Evolutionary conservation across 2,888 invertebrate genomes (phyloP).

Genomic region (Monochamus alternatus): DNA sequence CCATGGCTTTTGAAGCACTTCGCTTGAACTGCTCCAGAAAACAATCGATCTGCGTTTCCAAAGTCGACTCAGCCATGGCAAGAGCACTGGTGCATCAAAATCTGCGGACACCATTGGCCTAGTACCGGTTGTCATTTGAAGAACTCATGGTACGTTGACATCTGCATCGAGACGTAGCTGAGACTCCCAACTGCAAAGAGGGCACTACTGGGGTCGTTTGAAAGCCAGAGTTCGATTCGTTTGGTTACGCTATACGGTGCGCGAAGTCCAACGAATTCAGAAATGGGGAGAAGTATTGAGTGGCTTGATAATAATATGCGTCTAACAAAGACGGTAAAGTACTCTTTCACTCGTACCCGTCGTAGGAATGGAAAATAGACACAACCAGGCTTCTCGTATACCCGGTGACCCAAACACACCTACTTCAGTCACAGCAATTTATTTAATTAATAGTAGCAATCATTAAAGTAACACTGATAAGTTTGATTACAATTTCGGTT

Average conservation of each 20-base stretch:
- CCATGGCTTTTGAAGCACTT: constrained; percentile 84
- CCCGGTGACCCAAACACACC: background rate
- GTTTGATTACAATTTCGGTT: too few species aligned
- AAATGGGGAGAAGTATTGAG: constrained; percentile 13
- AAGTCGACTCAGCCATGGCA: constrained; percentile 71
- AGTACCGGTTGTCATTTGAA: constrained; percentile 38
- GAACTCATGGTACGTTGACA: constrained; percentile 38
- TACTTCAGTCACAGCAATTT: too few species aligned
- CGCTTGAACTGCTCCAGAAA: constrained; percentile 88
- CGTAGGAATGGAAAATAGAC: background rate
- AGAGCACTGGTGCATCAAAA: constrained; percentile 34
- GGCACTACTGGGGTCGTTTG: constrained; percentile 38
- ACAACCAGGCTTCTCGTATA: background rate
- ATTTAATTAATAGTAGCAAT: too few species aligned
- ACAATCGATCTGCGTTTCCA: constrained; percentile 89
- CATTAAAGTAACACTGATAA: too few species aligned
- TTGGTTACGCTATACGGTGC: constrained; percentile 43
- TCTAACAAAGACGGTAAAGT: background rate
- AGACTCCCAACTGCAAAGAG: constrained; percentile 32
- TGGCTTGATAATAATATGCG: background rate
- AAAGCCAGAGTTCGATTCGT: constrained; percentile 43
- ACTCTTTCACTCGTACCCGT: constrained; percentile 2
- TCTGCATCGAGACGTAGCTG: constrained; percentile 20
- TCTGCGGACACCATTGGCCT: constrained; percentile 24
- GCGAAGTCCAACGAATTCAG: constrained; percentile 24